Base-by-base conservation (phyloP, 2,797 vertebrate species). In the Rhodeus uyekii region DNA sequence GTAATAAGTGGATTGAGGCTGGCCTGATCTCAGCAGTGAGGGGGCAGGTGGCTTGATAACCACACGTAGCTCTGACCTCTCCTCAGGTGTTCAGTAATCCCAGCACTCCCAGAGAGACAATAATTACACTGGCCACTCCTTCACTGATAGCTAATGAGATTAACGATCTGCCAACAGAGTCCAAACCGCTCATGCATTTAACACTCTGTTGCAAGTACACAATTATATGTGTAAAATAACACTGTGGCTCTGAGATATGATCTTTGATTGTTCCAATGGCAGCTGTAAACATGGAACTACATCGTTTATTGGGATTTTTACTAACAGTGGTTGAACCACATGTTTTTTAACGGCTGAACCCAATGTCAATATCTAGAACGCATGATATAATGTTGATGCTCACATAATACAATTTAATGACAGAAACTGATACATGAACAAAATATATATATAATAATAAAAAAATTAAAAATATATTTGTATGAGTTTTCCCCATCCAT, bases 81-180 rank as follows among this genome's bases (percentile, higher is more conserved):
- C 38, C 36, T 22, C 81, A 71, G 75, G 34, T 14, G 29, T 60
- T 80, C 76, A 68, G 71, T 84, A 87, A 87, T 87, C 86, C 34
- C 61, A 69, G 44, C 72, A 29, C 64, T 82, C 79, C 72, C 50
- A 42, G 29, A 80, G 69, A 78, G 75, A 71, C 55, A 73, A 72
- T 79, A 77, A 77, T 83, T 80, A 82, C 79, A 80, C 71, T 74
- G 65, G 78, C 72, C 71, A 80, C 61, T 84, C 77, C 80, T 80
- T 65, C 76, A 80, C 58, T n/a, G 65, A 67, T 64, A 77, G 61
- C 27, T 76, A 83, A 84, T 74, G 76, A 75, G 84, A 84, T 85
- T 84, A 79, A n/a, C 50, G 22, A 36, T 65, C 34, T 63, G 76
- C 48, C 61, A 73, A 83, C 72, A 42, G 46, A 39, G 69, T 48